Conservation (phyloP, 2,113 vertebrate genomes). For the Plotosus lineatus region DNA sequence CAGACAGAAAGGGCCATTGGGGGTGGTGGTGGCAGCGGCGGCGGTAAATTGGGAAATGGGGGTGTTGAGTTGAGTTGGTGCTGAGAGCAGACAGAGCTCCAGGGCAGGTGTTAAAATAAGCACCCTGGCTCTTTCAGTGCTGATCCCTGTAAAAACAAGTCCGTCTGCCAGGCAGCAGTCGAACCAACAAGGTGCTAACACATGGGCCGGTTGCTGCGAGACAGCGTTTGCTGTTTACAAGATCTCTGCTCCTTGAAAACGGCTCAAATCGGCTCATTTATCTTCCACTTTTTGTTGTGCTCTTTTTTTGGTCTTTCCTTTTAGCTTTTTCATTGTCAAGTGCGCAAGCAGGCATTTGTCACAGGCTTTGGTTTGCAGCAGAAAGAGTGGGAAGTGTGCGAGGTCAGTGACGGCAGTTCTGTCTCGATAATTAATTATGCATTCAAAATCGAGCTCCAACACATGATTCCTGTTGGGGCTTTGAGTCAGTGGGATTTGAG, state of each 20-base stretch:
- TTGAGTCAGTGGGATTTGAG: conserved; percentile 28
- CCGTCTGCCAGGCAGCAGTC: conserved; percentile 54
- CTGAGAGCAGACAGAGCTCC: conserved; percentile 73
- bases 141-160: conserved; percentile 59
- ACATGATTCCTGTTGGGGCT: conserved; percentile 16
- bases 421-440: conserved; percentile 48
- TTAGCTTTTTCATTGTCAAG: conserved; percentile 23
- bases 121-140: conserved; percentile 63
- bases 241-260: conserved; percentile 53
- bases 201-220: conserved; percentile 51
- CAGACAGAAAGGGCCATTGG: conserved; percentile 73
- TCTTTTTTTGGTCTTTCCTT: not conserved
- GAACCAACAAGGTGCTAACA: conserved; percentile 56
- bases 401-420: conserved; percentile 35
- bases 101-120: conserved; percentile 81
- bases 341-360: conserved; percentile 29
- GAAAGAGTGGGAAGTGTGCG: conserved; percentile 7
- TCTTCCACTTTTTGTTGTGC: conserved; percentile 29
- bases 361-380: conserved; percentile 29
- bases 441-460: conserved; percentile 32
- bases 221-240: conserved; percentile 51
- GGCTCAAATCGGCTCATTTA: conserved; percentile 46
- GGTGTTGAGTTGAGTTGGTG: conserved; percentile 46
- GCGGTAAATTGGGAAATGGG: conserved; percentile 33
- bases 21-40: conserved; percentile 56